Evolutionary conservation across 2,113 vertebrate genomes (phyloP).

Genomic region (Chloroceryle aenea): DNA sequence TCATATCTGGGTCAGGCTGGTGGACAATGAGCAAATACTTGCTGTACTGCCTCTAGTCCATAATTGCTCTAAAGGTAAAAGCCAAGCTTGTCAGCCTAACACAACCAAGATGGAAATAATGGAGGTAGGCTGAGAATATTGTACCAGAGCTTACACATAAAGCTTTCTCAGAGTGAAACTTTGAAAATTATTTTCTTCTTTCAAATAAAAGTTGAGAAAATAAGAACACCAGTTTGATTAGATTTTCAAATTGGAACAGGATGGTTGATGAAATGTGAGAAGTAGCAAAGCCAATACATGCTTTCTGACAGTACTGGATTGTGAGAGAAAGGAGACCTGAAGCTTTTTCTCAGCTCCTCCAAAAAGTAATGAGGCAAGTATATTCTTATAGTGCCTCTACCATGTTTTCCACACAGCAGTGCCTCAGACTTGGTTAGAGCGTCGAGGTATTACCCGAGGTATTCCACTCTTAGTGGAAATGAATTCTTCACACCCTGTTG

Average conservation of each 20-base stretch:
- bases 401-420: not conserved
- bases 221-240: not conserved
- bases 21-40: not conserved
- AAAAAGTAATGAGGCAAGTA: not conserved
- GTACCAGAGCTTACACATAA: not conserved
- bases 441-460: not conserved
- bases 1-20: not conserved
- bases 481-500: not conserved
- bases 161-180: not conserved
- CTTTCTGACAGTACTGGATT: not conserved
- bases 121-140: not conserved
- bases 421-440: not conserved
- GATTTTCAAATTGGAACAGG: not conserved
- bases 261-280: not conserved
- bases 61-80: not conserved
- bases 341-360: not conserved
- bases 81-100: not conserved
- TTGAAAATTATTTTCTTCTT: not conserved
- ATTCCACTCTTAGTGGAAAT: not conserved
- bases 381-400: not conserved
- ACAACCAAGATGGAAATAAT: not conserved
- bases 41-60: not conserved
- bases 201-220: not conserved
- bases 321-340: not conserved
- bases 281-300: not conserved